Evolutionary conservation across 2,113 vertebrate species (phyloP), one percentile per base, ranked within the genome.

Genomic region (Tor tambroides): DNA sequence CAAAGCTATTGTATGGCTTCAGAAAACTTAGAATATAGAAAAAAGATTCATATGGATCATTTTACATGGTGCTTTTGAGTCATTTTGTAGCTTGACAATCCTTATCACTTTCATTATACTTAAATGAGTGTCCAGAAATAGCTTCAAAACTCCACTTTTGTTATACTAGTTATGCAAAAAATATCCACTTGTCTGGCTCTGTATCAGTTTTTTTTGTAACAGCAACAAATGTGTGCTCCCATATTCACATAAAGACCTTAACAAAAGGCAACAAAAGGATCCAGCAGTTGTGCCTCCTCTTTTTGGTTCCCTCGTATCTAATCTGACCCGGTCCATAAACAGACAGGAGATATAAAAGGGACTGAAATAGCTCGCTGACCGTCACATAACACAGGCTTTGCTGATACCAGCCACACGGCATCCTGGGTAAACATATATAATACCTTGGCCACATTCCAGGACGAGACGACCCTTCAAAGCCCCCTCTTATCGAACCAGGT

Each of bases 371-470:
- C 28, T 83, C 2, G 3, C 65, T 23, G 81, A 19, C 81, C 19
- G 9, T 51, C 43, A 71, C 81, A 51, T 83, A 71, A 23, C 43
- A 46, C 14, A 71, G 41, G 43, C 43, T 28, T 51, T 21, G 3
- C 63, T 35, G 63, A 83, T 83, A 51, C 32, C 56, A 17, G 10
- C 2, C 4, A 1, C 67, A 38, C 0, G 23, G 69, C 49, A 84
- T 59, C 2, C 3, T 41, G 83, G 69, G 83, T 84, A 84, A 84
- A 75, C 28, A 71, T 38, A 43, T 43, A 21, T 59, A 59, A 84
- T 32, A 41, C 82, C 30, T 19, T 69, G 1, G 32, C 43, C 43
- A 32, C 17, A 11, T 54, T 71, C 41, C 28, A 21, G 49, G 32
- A 26, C 14, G 15, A 54, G 46, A n/a, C 12, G 43, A 84, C 46